phyloP scores from a whole-genome alignment of 2,888 invertebrate species.

The Ectobius pallidus region DNA sequence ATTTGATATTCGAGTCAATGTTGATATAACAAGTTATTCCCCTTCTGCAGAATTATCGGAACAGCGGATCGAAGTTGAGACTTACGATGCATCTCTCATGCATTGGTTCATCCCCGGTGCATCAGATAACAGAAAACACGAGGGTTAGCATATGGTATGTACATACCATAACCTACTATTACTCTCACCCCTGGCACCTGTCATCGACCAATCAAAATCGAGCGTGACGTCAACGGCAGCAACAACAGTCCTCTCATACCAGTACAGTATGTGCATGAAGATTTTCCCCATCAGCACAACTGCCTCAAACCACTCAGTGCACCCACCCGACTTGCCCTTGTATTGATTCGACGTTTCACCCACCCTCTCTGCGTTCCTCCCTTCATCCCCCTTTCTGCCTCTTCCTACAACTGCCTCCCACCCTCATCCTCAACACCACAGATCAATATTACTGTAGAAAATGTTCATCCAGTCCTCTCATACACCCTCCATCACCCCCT shows the following conservation, averaged over 20 bases:
- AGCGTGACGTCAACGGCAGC: constrained; percentile 30
- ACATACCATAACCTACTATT: constrained; percentile 4
- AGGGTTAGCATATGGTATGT: constrained; percentile 1
- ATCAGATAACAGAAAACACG: not conserved
- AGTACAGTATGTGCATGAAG: constrained; percentile 27
- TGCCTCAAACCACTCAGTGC: constrained; percentile 24
- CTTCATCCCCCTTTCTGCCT: constrained; percentile 21
- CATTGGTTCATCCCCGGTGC: not conserved
- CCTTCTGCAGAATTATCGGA: too few relatives aligned
- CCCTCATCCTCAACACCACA: constrained; percentile 38
- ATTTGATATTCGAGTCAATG: too few relatives aligned
- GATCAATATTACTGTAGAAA: constrained; percentile 45
- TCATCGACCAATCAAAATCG: constrained; percentile 25
- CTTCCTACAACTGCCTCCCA: constrained; percentile 32
- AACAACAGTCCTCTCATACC: constrained; percentile 15
- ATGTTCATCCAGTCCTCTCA: constrained; percentile 36
- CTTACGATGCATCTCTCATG: too few relatives aligned
- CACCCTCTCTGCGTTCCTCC: constrained; percentile 29
- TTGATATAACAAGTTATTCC: too few relatives aligned
- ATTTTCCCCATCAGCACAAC: constrained; percentile 22
- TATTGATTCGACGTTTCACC: constrained; percentile 40
- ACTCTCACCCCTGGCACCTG: constrained; percentile 16
- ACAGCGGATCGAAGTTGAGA: too few relatives aligned
- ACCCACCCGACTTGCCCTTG: constrained; percentile 38
- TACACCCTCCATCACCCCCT: constrained; percentile 15